Conservation (phyloP, 2,113 vertebrate species). For the Gallinago undulata region DNA sequence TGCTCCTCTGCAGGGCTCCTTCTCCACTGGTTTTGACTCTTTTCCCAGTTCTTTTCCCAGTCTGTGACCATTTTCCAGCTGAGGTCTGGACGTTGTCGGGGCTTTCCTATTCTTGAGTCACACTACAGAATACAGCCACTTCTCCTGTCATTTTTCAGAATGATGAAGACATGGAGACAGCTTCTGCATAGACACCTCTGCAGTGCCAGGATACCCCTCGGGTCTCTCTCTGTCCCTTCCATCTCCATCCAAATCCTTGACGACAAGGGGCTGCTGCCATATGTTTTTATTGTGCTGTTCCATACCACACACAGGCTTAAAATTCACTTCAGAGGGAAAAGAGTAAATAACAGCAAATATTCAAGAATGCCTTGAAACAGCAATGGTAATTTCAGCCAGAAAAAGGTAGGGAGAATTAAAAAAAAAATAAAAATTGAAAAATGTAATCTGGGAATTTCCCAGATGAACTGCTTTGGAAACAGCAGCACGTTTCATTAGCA, state of each 20-base stretch:
- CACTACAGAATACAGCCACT: background rate
- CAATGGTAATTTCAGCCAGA: background rate
- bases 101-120: background rate
- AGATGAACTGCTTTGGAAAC: background rate
- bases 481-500: background rate
- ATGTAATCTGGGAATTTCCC: background rate
- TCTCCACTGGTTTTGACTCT: rapidly evolving
- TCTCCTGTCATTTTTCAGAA: background rate
- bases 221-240: background rate
- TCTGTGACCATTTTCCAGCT: background rate
- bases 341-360: background rate
- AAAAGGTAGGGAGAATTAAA: background rate
- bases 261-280: background rate
- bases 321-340: background rate
- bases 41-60: background rate
- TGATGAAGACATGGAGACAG: background rate
- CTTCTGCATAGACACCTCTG: background rate
- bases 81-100: rapidly evolving
- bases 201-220: background rate
- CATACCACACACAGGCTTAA: background rate
- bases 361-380: background rate
- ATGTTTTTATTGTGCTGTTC: background rate
- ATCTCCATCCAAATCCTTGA: background rate
- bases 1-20: background rate
- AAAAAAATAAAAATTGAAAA: background rate